phyloP scores from a whole-genome alignment of 2,797 vertebrate genomes.

The Trachops cirrhosus region DNA sequence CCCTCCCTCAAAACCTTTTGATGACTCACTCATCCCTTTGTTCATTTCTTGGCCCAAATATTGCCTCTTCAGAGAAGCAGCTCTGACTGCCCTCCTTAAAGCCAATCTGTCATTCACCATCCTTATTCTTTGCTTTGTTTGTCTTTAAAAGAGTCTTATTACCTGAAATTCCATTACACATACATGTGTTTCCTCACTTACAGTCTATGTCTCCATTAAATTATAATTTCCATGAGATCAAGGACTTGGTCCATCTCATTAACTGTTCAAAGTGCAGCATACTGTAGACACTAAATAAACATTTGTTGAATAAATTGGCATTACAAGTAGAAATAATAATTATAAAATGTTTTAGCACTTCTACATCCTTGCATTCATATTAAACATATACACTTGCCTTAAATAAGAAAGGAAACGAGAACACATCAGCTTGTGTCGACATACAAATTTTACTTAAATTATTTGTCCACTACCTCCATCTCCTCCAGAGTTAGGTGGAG shows the following conservation, averaged over 20 bases:
- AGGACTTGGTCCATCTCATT: background rate
- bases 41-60: constrained; percentile 40
- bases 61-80: constrained; percentile 29
- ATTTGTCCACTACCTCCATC: background rate
- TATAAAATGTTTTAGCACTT: background rate
- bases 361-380: background rate
- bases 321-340: background rate
- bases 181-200: background rate
- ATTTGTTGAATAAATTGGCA: background rate
- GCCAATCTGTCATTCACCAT: background rate
- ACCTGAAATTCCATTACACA: background rate
- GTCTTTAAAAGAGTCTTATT: constrained; percentile 4
- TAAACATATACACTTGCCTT: background rate
- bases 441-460: background rate
- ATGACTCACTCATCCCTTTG: constrained; percentile 26
- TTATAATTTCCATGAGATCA: constrained; percentile 16
- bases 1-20: background rate
- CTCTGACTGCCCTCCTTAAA: background rate
- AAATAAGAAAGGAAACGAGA: background rate
- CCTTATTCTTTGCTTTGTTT: background rate
- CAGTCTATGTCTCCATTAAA: background rate
- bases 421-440: background rate
- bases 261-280: background rate
- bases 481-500: background rate
- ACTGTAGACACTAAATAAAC: background rate